phyloP scores from a whole-genome alignment of 2,888 invertebrate genomes.

The Netelia fuscicornis region DNA sequence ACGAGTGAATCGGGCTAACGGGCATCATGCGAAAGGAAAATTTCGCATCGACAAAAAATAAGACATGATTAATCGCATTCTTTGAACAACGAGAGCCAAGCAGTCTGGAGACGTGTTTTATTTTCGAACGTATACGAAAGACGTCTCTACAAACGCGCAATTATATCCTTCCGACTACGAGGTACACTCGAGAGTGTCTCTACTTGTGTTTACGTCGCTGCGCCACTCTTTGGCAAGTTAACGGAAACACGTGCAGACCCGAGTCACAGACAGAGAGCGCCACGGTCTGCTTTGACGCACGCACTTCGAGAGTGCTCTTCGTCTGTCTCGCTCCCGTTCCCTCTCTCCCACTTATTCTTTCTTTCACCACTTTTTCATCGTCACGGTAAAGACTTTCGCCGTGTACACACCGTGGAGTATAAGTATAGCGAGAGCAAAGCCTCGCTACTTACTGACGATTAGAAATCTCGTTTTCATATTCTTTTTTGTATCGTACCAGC shows the following conservation, averaged over 20 bases:
- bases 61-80: slow-evolving; percentile 13
- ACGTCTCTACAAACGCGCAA: slow-evolving; percentile 36
- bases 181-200: neutral
- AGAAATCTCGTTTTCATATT: slow-evolving; percentile 71
- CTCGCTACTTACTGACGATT: slow-evolving; percentile 61
- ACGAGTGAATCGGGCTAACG: slow-evolving; percentile 6
- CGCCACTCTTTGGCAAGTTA: slow-evolving; percentile 51
- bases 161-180: slow-evolving; percentile 36
- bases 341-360: neutral
- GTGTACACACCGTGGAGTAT: neutral
- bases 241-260: slow-evolving; percentile 56
- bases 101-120: slow-evolving; percentile 27
- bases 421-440: neutral
- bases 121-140: neutral
- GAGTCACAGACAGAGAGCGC: slow-evolving; percentile 36
- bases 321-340: neutral
- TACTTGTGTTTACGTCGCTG: slow-evolving; percentile 46
- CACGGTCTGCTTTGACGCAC: slow-evolving; percentile 50
- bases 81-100: slow-evolving; percentile 7
- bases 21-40: slow-evolving; percentile 31
- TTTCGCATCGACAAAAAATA: slow-evolving; percentile 1
- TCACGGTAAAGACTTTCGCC: slow-evolving; percentile 73
- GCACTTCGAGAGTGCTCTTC: slow-evolving; percentile 31
- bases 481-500: slow-evolving; percentile 37
- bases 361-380: slow-evolving; percentile 31